Base-by-base conservation (phyloP, 2,888 invertebrate genomes). In the Leptogaster cylindrica region DNA sequence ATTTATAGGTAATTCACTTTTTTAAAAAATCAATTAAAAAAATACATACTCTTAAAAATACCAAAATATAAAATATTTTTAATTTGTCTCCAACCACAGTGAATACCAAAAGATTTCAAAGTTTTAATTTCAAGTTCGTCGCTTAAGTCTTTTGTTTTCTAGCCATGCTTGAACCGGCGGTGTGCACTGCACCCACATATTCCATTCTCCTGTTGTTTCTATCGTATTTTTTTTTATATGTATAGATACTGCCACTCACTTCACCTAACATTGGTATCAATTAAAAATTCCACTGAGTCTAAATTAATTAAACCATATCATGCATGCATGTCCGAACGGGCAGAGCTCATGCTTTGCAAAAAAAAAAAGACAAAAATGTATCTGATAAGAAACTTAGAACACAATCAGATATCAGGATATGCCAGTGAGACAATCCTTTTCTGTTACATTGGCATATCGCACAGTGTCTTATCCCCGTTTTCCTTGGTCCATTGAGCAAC, bases 251-350 rank as follows among this genome's bases (percentile, higher is more conserved):
- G 23, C 41, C 41, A 41, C 39, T 44, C 61, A 44, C 61, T 12
- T 61, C 27, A 8, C 36, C 55, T 61, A 61, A 44, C 61, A 61
- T 61, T 41, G 61, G 61, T 61, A 61, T 61, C 61, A 61, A 61
- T 61, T 61, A 61, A 61, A 61, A 61, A 61, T 61, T 61, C 61
- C 61, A 28, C 44, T 16, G 18, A 61, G 61, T 61, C 61, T 16
- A 61, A 61, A 61, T 61, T 61, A 61, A 61, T 61, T 61, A 61
- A 61, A 61, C 61, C 61, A 61, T 61, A 61, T 61, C 61, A 61
- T 61, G 61, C 61, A 61, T 61, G 44, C 61, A 18, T 61, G 44
- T 41, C 20, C 27, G 8, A 10, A 16, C 1, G 18, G 16, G 44
- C 41, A 14, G 25, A 25, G 8, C 18, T 7, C 14, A 28, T 41